Evolutionary conservation across 2,113 vertebrate genomes (phyloP), one percentile per base, ranked within the genome.

Genomic region (Blennius ocellaris): DNA sequence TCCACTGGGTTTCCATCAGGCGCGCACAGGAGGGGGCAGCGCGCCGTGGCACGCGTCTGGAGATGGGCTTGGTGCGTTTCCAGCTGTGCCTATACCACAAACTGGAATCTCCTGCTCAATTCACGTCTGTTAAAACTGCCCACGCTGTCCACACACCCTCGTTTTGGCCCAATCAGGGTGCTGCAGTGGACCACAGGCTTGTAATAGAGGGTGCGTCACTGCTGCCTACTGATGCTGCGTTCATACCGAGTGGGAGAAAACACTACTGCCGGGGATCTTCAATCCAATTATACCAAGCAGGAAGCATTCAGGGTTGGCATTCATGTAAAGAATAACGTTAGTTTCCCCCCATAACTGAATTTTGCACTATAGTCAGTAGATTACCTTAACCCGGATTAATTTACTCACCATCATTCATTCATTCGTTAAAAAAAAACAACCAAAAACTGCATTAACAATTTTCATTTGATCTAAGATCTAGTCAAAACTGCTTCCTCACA

Each of bases 71-170:
- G 64, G 74, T 74, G 52, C 45, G 12, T 78, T 73, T 82, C 84
- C 87, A 86, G 69, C 71, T 69, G 66, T 65, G 81, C 58, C 78
- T 77, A 53, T 69, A 88, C 87, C 88, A 76, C 86, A 81, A 88
- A 83, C 80, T 87, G 78, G 81, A 92, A 86, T 91, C 86, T 88
- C 82, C 82, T 80, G 80, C 77, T 90, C 87, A 92, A 91, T 93
- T 88, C 76, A 82, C 40, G 80, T 89, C 90, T 92, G 92, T 92
- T 85, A 79, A 82, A 90, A 90, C 89, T 85, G 61, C 89, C 91
- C 87, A 90, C 57, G 64, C 89, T 78, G 77, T 64, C 81, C 83
- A 92, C 93, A 94, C 93, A 95, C 94, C 93, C 93, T 92, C 90
- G 38, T 67, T 75, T 66, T 89, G 68, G 84, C 48, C 93, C 94